phyloP scores from a whole-genome alignment of 2,113 vertebrate species.

The Gymnogyps californianus region DNA sequence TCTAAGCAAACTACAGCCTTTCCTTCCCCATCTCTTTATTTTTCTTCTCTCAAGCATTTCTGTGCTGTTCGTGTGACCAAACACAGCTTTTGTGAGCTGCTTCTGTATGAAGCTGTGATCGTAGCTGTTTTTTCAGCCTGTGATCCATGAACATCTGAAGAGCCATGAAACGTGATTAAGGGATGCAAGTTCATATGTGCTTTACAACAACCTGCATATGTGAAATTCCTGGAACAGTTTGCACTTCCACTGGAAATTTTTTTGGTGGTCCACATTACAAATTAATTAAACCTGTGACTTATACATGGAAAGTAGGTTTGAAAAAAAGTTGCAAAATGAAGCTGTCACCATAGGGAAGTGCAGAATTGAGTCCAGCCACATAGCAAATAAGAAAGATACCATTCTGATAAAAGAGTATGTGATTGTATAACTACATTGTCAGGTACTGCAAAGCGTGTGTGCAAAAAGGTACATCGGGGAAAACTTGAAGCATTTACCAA shows the following conservation, averaged over 20 bases:
- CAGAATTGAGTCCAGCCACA: neutral
- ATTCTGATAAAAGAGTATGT: neutral
- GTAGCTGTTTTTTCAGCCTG: neutral
- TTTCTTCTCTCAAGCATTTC: neutral
- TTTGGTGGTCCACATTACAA: neutral
- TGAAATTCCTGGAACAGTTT: neutral
- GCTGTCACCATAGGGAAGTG: neutral
- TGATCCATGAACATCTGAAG: neutral
- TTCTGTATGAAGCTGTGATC: neutral
- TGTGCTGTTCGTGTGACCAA: neutral
- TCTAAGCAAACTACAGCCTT: neutral
- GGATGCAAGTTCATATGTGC: neutral
- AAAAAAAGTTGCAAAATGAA: neutral
- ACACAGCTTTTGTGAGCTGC: neutral
- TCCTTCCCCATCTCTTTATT: neutral
- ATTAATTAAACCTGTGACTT: neutral
- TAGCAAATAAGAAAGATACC: neutral
- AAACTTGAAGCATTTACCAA: neutral
- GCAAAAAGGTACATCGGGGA: rapidly evolving
- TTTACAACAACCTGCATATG: neutral
- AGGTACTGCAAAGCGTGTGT: neutral
- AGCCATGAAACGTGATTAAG: neutral
- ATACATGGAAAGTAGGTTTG: neutral
- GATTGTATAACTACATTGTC: neutral
- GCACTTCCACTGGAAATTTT: neutral